A percentile compares a stretch with the other conserved stretches of the same genome.
Evolutionary conservation across 2,113 vertebrate genomes (phyloP).

Genomic region (Ochotona princeps): DNA sequence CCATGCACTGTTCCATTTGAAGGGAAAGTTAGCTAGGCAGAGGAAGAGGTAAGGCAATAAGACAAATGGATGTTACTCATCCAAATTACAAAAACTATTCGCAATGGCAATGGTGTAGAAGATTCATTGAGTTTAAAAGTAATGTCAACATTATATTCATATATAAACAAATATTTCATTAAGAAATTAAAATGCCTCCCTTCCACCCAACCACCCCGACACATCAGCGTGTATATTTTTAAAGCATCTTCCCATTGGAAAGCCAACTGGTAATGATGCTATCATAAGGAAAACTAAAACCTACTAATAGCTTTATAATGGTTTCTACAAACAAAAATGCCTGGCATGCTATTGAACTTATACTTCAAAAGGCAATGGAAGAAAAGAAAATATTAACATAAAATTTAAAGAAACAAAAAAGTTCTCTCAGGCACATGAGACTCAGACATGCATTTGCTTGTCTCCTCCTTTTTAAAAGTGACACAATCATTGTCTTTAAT

Average conservation of each 20-base stretch:
- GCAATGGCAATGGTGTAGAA: slow-evolving; percentile 27
- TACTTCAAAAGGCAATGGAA: slow-evolving; percentile 84
- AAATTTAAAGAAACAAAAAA: slow-evolving; percentile 79
- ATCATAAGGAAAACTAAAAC: slow-evolving; percentile 80
- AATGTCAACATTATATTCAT: slow-evolving; percentile 10
- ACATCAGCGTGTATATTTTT: background rate
- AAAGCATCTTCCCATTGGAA: slow-evolving; percentile 53
- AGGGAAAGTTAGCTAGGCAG: slow-evolving; percentile 76
- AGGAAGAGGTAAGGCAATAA: slow-evolving; percentile 71
- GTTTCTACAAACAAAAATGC: slow-evolving; percentile 84
- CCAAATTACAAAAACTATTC: slow-evolving; percentile 13
- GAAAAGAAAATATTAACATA: slow-evolving; percentile 81
- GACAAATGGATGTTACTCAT: slow-evolving; percentile 66
- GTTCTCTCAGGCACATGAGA: slow-evolving; percentile 88
- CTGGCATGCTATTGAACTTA: slow-evolving; percentile 87
- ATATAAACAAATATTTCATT: background rate
- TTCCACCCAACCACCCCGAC: background rate
- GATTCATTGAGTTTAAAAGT: background rate
- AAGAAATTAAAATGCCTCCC: background rate
- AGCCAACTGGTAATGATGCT: slow-evolving; percentile 79
- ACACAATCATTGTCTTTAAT: slow-evolving; percentile 83
- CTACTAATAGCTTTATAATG: slow-evolving; percentile 81
- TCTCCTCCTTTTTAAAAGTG: slow-evolving; percentile 80
- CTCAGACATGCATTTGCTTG: slow-evolving; percentile 85
- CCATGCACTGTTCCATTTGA: slow-evolving; percentile 59